Base-by-base conservation (phyloP, 1,140 invertebrate genomes). In the Stegodyphus dumicola region DNA sequence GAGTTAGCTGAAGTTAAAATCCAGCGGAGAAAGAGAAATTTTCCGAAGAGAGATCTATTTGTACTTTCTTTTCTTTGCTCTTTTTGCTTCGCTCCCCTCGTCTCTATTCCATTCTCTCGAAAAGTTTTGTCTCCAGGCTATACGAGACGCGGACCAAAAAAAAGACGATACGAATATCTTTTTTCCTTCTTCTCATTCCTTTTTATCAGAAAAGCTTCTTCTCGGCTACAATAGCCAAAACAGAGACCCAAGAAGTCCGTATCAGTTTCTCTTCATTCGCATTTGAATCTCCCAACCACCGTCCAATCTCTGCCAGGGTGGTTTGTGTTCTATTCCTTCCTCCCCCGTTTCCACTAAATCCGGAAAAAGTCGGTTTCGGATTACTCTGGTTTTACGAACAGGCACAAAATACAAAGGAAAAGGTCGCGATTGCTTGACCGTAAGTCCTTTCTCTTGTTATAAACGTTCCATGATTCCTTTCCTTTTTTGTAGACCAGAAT, bases 201-300 rank as follows among this genome's bases (percentile, higher is more conserved):
- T 77, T 69, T 17, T 77, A 77, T 77, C 60, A 75, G 52, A 15
- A 13, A 7, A 51, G 54, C 13, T 77, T 51, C 5, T 53, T 54
- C 13, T 51, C 54, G n/a, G 48, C 54, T 17, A 51, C 13, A 77
- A 77, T 65, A 51, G 54, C 60, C 33, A 52, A 77, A 77, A 18
- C 66, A 11, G 69, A 52, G 49, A 51, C 69, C n/a, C 13, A 71
- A 17, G 52, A 77, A 52, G 60, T 52, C 64, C 49, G 77, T 79
- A 79, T 79, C 77, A 79, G 77, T 79, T 79, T 79, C 75, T 51
- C 66, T 48, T 79, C 65, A 79, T 70, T 65, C 66, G 66, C 77
- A 64, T 79, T 69, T 49, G 66, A 79, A 79, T 79, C 52, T 79
- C 17, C 56, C 6, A 7, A 75, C 52, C 73, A 5, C 53, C n/a